A percentile compares a stretch with the other conserved stretches of the same genome.
Conservation (phyloP, 2,113 vertebrate species). For the Marmota monax region DNA sequence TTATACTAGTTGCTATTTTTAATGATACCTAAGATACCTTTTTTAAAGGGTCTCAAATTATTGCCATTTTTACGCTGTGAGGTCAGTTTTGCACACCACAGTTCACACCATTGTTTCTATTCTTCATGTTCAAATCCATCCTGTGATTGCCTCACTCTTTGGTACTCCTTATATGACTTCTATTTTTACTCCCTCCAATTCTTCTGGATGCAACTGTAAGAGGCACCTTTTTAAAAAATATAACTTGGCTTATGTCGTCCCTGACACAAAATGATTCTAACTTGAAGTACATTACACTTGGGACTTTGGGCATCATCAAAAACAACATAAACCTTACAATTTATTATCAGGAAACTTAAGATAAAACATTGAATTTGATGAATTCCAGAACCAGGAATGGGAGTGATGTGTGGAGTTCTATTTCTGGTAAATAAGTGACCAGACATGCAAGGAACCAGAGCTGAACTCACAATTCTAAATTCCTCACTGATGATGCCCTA, state of each 20-base stretch:
- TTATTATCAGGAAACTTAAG: slow-evolving; percentile 4
- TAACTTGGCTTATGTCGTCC: not conserved
- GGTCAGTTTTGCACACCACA: not conserved
- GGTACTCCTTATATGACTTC: not conserved
- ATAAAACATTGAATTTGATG: not conserved
- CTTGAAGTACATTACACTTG: not conserved
- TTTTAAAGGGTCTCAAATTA: not conserved
- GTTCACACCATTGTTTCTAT: not conserved
- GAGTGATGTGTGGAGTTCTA: not conserved
- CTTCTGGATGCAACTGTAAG: not conserved
- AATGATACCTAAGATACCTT: not conserved
- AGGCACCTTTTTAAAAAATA: not conserved
- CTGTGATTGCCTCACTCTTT: not conserved
- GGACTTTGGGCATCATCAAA: not conserved
- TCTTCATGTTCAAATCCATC: not conserved
- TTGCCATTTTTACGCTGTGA: not conserved
- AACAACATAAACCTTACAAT: slow-evolving; percentile 25
- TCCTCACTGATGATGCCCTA: not conserved
- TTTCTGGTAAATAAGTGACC: not conserved
- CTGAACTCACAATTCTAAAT: not conserved
- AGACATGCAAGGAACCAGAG: not conserved
- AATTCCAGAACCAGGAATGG: not conserved
- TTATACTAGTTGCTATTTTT: rapidly evolving
- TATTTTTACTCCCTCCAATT: not conserved
- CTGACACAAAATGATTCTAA: not conserved